Conservation (phyloP, 1,140 invertebrate genomes). For the Brachionus plicatilis region DNA sequence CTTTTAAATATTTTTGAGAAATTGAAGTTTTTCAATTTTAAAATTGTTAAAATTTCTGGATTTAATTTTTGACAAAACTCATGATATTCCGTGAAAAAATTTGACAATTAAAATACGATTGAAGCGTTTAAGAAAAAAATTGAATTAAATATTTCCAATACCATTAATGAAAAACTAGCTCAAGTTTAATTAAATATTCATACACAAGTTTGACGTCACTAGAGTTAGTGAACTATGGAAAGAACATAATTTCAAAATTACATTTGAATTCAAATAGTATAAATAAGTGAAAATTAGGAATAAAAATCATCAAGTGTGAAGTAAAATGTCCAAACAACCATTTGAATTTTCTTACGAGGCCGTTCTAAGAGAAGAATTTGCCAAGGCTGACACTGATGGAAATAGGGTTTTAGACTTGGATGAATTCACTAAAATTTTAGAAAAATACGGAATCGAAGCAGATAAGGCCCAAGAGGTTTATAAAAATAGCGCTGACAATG, state of each 20-base stretch:
- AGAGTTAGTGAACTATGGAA: background rate
- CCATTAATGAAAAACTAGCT: too few relatives aligned
- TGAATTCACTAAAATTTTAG: background rate
- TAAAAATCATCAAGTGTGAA: background rate
- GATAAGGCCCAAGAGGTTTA: background rate
- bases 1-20: too few relatives aligned
- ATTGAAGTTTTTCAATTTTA: too few relatives aligned
- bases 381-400: background rate
- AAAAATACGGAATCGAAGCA: background rate
- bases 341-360: background rate
- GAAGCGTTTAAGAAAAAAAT: too few relatives aligned
- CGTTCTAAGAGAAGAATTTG: background rate
- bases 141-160: too few relatives aligned
- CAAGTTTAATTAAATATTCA: background rate
- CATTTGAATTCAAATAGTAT: background rate
- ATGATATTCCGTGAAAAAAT: too few relatives aligned
- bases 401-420: background rate
- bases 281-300: background rate
- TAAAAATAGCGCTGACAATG: background rate
- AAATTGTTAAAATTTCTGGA: too few relatives aligned
- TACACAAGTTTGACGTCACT: background rate
- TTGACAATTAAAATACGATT: too few relatives aligned
- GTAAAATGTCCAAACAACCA: background rate
- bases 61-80: too few relatives aligned
- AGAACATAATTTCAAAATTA: background rate